These are phyloP conservation scores for Platycercus adscitus DNA, from an alignment of 2,113 vertebrate genomes.

Conservation along the genomic window DNA sequence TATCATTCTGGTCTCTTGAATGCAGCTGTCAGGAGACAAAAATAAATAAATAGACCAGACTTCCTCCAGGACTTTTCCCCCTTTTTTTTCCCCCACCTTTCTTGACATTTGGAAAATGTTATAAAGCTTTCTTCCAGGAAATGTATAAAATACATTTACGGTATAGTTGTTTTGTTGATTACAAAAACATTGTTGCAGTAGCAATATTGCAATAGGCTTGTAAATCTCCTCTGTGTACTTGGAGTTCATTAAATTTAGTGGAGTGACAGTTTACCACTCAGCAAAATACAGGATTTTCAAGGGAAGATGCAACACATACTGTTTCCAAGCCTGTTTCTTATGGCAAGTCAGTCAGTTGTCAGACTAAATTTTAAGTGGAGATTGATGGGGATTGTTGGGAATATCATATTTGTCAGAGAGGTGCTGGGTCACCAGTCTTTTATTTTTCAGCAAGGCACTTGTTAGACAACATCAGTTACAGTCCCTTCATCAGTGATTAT, in stretches of 20 bases:
- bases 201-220: conserved; percentile 6
- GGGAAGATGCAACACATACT: not conserved
- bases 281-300: conserved; percentile 11
- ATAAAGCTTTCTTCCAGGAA: conserved; percentile 27
- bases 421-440: not conserved
- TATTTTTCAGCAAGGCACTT: not conserved
- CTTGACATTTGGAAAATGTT: conserved; percentile 41
- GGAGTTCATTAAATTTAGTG: conserved; percentile 41
- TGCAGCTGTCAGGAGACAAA: not conserved
- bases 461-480: not conserved
- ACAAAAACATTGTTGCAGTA: not conserved
- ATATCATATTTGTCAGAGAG: not conserved
- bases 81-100: not conserved
- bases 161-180: conserved; percentile 38
- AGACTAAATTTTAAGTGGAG: conserved; percentile 19
- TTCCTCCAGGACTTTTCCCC: not conserved
- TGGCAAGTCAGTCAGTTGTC: not conserved
- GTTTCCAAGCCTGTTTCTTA: not conserved
- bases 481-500: not conserved
- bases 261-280: conserved; percentile 15
- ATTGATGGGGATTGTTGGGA: conserved; percentile 16
- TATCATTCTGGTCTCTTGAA: not conserved
- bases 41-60: not conserved
- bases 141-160: conserved; percentile 38
- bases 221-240: conserved; percentile 47